Conservation (phyloP, 2,113 vertebrate genomes). For the Petrocephalus zakoni region DNA sequence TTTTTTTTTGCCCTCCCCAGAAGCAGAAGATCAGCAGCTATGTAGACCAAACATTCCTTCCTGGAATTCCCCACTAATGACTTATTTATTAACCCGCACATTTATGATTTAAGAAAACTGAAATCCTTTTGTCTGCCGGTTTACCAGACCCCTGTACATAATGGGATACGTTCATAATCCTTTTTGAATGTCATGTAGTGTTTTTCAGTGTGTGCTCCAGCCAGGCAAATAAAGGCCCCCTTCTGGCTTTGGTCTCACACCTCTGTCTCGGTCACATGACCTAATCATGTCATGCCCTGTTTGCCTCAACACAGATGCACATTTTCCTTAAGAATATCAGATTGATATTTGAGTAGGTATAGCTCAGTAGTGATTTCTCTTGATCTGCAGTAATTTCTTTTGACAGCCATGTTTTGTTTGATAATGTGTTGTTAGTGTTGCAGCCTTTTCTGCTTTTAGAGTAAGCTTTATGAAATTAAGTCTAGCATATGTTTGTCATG, state of each 20-base stretch:
- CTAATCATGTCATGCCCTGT: background rate
- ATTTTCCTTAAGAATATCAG: background rate
- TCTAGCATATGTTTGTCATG: background rate
- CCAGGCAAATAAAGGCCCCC: no score
- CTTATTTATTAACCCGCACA: background rate
- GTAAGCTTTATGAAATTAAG: background rate
- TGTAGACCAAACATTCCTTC: background rate
- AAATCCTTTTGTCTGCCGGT: background rate
- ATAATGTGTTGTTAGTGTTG: background rate
- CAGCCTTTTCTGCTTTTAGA: background rate
- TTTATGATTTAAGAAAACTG: background rate
- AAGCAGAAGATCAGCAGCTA: conserved; percentile 44
- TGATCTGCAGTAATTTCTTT: background rate
- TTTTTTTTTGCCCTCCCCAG: conserved; percentile 31
- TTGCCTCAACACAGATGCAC: background rate
- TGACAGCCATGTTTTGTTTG: background rate
- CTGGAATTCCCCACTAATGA: background rate
- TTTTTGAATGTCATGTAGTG: background rate
- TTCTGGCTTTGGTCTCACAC: no score
- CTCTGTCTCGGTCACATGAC: background rate
- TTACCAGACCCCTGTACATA: background rate
- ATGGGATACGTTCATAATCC: background rate
- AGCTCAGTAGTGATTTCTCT: background rate
- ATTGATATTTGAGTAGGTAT: background rate
- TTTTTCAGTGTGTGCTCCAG: background rate